Evolutionary conservation across 2,888 invertebrate species (phyloP).

Genomic region (Lithophane semibrunnea): DNA sequence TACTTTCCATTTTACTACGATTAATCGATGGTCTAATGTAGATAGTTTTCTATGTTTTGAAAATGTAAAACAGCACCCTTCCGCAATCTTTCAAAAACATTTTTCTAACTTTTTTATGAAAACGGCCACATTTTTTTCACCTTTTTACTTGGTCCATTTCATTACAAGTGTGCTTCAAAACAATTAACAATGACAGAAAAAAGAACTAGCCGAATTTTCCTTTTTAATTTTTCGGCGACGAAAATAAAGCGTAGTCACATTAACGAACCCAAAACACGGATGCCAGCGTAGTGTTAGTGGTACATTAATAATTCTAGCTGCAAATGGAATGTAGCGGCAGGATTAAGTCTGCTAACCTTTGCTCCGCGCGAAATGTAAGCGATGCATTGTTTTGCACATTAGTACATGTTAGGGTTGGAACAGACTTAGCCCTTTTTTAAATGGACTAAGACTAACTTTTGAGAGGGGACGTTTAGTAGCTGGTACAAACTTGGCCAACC

Average conservation of each 20-base stretch:
- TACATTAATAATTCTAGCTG: conserved; percentile 62
- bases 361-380: conserved; percentile 66
- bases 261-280: conserved; percentile 42
- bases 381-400: conserved; percentile 64
- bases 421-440: conserved; percentile 1
- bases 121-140: neutral
- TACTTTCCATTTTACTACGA: conserved; percentile 43
- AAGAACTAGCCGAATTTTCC: neutral
- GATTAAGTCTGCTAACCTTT: conserved; percentile 69
- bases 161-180: neutral
- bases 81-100: too few relatives aligned
- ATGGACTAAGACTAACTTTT: neutral
- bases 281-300: conserved; percentile 35
- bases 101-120: neutral
- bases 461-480: neutral
- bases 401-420: conserved; percentile 51
- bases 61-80: neutral
- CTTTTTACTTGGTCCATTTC: neutral
- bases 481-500: too few relatives aligned
- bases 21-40: neutral
- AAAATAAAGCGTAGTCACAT: conserved; percentile 13
- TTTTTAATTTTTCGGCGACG: neutral
- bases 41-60: neutral
- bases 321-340: conserved; percentile 63
- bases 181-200: neutral